phyloP scores from a whole-genome alignment of 1,140 invertebrate species.

The Palaemon carinicauda region DNA sequence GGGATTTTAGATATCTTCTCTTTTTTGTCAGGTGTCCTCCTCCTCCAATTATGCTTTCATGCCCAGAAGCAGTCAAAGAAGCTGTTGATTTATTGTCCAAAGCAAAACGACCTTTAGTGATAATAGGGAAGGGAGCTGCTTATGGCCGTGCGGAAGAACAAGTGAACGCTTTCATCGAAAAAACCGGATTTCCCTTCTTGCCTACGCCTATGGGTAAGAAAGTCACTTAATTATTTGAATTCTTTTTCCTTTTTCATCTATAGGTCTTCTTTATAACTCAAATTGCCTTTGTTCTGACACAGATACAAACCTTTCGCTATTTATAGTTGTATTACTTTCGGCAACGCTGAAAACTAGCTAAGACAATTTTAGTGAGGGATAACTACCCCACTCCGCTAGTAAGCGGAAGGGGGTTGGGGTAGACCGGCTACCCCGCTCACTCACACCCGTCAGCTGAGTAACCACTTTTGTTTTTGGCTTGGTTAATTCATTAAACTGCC shows the following conservation, averaged over 20 bases:
- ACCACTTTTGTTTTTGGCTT: too few species aligned
- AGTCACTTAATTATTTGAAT: constrained; percentile 67
- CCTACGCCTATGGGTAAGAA: constrained; percentile 91
- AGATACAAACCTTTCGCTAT: too few species aligned
- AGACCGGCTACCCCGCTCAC: too few species aligned
- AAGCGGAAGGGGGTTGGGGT: too few species aligned
- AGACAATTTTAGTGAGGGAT: too few species aligned
- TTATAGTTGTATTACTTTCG: too few species aligned
- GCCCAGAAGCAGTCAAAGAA: constrained; percentile 72
- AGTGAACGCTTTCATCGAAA: constrained; percentile 75
- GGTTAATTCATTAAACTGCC: too few species aligned
- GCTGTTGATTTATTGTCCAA: constrained; percentile 75
- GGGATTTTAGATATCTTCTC: not conserved
- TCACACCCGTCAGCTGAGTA: too few species aligned
- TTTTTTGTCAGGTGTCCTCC: constrained; percentile 64
- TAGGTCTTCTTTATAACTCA: not conserved
- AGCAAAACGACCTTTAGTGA: constrained; percentile 84
- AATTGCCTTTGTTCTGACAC: not conserved
- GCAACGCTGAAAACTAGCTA: too few species aligned
- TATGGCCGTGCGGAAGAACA: constrained; percentile 80
- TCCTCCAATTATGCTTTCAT: constrained; percentile 76
- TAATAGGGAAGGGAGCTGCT: constrained; percentile 92
- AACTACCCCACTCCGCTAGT: too few species aligned
- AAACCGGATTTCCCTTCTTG: constrained; percentile 83
- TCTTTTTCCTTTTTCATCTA: constrained; percentile 61